A percentile compares a stretch with the other conserved stretches of the same genome.
Conservation (phyloP, 53 echinoderm and acorn worm species). For the Zoroaster sp. region DNA sequence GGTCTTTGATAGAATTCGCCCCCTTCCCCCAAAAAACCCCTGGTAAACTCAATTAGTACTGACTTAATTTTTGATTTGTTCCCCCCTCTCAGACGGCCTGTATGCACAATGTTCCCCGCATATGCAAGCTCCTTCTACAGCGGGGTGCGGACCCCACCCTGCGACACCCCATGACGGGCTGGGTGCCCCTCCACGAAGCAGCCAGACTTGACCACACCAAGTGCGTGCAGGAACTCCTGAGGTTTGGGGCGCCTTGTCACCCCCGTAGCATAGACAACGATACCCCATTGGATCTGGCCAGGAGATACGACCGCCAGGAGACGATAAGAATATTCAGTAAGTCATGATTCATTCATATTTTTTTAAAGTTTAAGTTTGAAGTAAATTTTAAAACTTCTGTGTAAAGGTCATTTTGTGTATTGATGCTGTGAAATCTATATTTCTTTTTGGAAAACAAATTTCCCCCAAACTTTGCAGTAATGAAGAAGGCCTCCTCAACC, state of each 20-base stretch:
- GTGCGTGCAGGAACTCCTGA: slow-evolving; percentile 79
- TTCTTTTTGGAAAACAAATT: too few species aligned
- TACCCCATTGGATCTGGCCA: slow-evolving; percentile 83
- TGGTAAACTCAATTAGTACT: too few species aligned
- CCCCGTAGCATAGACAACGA: slow-evolving; percentile 91
- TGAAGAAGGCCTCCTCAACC: too few species aligned
- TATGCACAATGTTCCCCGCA: slow-evolving; percentile 66
- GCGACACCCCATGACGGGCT: slow-evolving; percentile 91
- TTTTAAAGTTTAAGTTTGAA: too few species aligned
- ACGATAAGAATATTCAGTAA: slow-evolving; percentile 73
- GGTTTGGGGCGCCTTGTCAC: slow-evolving; percentile 77
- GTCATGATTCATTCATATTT: slow-evolving; percentile 19
- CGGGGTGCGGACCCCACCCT: slow-evolving; percentile 89
- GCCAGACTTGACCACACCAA: slow-evolving; percentile 80
- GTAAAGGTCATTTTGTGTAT: too few species aligned
- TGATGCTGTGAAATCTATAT: too few species aligned
- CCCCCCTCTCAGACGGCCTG: slow-evolving; percentile 79
- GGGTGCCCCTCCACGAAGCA: slow-evolving; percentile 97
- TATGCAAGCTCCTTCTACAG: slow-evolving; percentile 70
- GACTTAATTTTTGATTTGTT: too few species aligned
- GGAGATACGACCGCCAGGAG: slow-evolving; percentile 71
- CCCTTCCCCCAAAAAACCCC: too few species aligned
- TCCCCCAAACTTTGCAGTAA: too few species aligned
- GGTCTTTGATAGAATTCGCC: too few species aligned
- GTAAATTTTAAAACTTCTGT: too few species aligned